Evolutionary conservation across 2,797 vertebrate species (phyloP).

Genomic region (Brachymystax lenok): DNA sequence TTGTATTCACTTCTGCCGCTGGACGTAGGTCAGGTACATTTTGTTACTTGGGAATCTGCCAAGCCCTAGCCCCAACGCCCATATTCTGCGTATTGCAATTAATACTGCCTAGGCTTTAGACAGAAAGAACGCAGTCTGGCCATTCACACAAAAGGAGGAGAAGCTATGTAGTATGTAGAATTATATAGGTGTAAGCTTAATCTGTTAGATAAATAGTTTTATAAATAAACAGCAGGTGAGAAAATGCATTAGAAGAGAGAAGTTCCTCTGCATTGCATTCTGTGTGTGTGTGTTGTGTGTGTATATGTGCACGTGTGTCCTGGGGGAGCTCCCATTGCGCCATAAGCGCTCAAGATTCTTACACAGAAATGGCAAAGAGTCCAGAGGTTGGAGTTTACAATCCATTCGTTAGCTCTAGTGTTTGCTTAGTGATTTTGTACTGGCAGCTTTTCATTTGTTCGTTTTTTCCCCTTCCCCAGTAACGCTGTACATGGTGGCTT

Average conservation of each 20-base stretch:
- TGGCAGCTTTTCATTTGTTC: background rate
- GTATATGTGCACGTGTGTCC: background rate
- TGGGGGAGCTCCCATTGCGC: background rate
- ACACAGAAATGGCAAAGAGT: background rate
- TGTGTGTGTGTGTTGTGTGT: too few species aligned
- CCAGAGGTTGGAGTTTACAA: background rate
- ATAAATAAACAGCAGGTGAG: background rate
- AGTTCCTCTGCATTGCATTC: constrained; percentile 2
- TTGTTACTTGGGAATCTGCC: constrained; percentile 69
- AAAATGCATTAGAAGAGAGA: constrained; percentile 1
- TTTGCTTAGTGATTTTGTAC: constrained; percentile 8
- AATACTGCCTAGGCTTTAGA: constrained; percentile 42
- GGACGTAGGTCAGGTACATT: constrained; percentile 78
- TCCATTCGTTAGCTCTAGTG: background rate
- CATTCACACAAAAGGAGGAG: constrained; percentile 25
- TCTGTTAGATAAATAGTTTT: constrained; percentile 9
- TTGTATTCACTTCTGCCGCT: constrained; percentile 65
- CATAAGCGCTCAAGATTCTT: background rate
- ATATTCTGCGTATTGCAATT: too few species aligned
- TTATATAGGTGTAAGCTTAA: constrained; percentile 20
- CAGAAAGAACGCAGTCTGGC: constrained; percentile 45
- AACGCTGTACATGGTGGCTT: background rate
- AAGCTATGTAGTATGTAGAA: constrained; percentile 24
- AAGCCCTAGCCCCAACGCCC: background rate
- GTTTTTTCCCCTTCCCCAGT: background rate